Conservation (phyloP, 2,888 invertebrate species). For the Fissipunctia ypsillon region DNA sequence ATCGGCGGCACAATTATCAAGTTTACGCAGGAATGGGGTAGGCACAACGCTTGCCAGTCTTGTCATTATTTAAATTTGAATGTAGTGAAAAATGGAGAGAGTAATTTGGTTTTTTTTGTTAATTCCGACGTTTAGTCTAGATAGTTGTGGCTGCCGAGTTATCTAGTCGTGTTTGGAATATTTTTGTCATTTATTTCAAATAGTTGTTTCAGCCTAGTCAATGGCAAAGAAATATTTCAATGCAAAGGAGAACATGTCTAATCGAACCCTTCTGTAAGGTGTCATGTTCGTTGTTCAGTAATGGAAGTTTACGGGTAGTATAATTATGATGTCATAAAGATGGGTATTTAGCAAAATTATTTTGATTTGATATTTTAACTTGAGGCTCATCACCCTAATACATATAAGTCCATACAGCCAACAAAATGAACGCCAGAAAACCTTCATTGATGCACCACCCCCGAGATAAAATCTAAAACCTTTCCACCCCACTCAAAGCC, state of each 20-base stretch:
- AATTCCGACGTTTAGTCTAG: constrained; percentile 13
- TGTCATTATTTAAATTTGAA: constrained; percentile 42
- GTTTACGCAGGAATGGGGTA: constrained; percentile 19
- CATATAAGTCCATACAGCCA: neutral
- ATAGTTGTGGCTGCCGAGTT: constrained; percentile 10
- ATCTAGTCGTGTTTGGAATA: constrained; percentile 21
- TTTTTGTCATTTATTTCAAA: constrained; percentile 7
- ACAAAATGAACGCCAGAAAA: constrained; percentile 19
- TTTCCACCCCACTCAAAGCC: constrained; percentile 33
- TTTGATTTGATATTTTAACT: neutral
- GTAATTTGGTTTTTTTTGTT: constrained; percentile 7
- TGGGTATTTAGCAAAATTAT: neutral
- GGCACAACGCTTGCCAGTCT: constrained; percentile 28
- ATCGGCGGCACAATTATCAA: constrained; percentile 42
- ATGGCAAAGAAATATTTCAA: neutral
- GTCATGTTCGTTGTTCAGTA: neutral
- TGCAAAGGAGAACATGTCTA: neutral
- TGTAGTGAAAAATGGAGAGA: neutral
- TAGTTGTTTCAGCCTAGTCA: neutral
- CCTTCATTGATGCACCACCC: constrained; percentile 8
- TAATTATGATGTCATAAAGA: neutral
- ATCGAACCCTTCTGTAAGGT: neutral
- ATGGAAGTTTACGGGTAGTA: neutral
- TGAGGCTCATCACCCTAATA: neutral
- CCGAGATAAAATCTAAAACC: constrained; percentile 23